phyloP scores from a whole-genome alignment of 2,888 invertebrate genomes.

The Leptinotarsa haldemani region DNA sequence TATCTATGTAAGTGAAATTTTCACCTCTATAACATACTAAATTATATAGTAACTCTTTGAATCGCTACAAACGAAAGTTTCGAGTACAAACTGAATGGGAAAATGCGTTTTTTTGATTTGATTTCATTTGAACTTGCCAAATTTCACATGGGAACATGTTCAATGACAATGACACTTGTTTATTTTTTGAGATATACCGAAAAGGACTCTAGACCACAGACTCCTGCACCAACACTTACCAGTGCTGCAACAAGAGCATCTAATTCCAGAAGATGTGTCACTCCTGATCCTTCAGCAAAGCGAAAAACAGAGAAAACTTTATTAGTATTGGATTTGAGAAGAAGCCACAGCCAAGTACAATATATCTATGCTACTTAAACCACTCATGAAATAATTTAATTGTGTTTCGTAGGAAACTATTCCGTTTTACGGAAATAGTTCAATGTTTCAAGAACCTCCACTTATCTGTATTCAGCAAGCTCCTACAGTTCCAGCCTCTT shows the following conservation, averaged over 20 bases:
- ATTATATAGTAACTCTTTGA: too few relatives aligned
- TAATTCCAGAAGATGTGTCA: constrained; percentile 75
- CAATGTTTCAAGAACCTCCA: constrained; percentile 64
- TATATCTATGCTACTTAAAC: not conserved
- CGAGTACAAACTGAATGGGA: too few relatives aligned
- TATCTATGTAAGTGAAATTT: too few relatives aligned
- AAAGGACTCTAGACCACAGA: constrained; percentile 84
- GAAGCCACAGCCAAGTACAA: constrained; percentile 75
- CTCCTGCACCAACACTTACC: constrained; percentile 82
- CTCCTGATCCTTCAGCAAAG: constrained; percentile 74
- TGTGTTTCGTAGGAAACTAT: not conserved
- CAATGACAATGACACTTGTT: not conserved
- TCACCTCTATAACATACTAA: too few relatives aligned
- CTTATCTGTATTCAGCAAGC: constrained; percentile 60
- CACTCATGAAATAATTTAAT: not conserved
- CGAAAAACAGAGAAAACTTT: constrained; percentile 70
- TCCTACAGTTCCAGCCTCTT: constrained; percentile 53
- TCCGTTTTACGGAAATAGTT: constrained; percentile 66
- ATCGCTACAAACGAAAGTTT: too few relatives aligned
- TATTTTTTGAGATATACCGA: constrained; percentile 75
- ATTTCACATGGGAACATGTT: too few relatives aligned
- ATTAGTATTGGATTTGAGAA: constrained; percentile 78
- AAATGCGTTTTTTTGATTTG: too few relatives aligned
- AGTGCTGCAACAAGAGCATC: constrained; percentile 79
- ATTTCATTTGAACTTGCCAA: too few relatives aligned